Base-by-base conservation (phyloP, 92 coral and sea anemone species). In the Palythoa grandiflora region DNA sequence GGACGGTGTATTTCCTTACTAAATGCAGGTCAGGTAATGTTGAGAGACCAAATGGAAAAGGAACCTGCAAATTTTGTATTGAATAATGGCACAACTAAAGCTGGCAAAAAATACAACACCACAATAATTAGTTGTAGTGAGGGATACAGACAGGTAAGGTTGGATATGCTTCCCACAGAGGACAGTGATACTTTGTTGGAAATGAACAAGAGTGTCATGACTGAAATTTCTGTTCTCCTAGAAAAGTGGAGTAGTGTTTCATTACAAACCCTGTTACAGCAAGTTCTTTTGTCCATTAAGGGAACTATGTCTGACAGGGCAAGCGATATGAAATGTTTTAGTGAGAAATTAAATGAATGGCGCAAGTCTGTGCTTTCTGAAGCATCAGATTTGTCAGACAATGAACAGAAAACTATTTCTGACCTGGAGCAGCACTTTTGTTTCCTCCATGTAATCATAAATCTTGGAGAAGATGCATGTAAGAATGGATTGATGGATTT, bases 41-140 rank as follows among this genome's bases (percentile, higher is more conserved):
- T 70, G n/a, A 8, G 66, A 28, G 81, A 7, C 65, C 53, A 52
- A 77, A 9, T 3, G 35, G 44, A 39, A 16, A 48, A 44, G 48
- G 35, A 17, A 5, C 78, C 78, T 3, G 61, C 77, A 13, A 71
- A 70, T 80, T n/a, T 84, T 5, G 5, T 84, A 5, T 10, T 84
- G 47, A 84, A 84, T 71, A 79, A 84, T 71, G 88, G 80, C 2
- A 84, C 79, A 15, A 84, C 65, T 68, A 84, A 84, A 71, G 8
- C 50, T 8, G 15, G 50, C 1, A 71, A 38, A 1, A 84, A 83
- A 9, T 83, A 84, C 36, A 84, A 84, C 19, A 37, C 88, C 47
- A 40, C 60, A 54, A 54, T 54, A 54, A 54, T 54, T 54, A 54
- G 60, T 54, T 54, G 60, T 54, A 54, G 60, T 54, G 60, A 54